Percentiles rank a stretch among this genome's conserved stretches.
phyloP scores from a whole-genome alignment of 2,113 vertebrate genomes.

The Myodes glareolus region DNA sequence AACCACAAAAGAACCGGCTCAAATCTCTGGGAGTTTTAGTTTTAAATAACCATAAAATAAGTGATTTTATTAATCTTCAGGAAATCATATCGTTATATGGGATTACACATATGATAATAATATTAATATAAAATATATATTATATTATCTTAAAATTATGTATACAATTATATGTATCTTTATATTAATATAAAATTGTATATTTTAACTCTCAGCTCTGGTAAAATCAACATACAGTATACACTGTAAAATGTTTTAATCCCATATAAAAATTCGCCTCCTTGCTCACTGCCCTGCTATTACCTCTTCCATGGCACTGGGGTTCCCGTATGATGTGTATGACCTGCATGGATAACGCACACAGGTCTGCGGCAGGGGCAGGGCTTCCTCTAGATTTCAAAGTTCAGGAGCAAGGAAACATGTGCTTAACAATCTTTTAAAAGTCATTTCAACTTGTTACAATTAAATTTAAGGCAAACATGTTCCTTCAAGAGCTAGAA shows the following conservation, averaged over 20 bases:
- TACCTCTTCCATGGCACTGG: background rate
- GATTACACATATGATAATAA: background rate
- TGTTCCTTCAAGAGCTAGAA: background rate
- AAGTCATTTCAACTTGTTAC: background rate
- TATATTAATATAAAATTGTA: background rate
- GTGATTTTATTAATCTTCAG: background rate
- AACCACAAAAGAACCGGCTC: background rate
- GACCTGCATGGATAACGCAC: rapidly evolving
- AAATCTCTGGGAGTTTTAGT: background rate
- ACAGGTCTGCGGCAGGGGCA: background rate
- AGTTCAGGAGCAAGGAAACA: background rate
- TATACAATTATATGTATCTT: background rate
- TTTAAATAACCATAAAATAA: background rate
- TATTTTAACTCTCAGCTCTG: background rate
- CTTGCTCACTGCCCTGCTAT: background rate
- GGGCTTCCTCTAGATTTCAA: background rate
- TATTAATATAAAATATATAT: background rate
- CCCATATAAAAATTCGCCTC: background rate
- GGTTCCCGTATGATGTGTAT: background rate
- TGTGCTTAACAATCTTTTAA: background rate
- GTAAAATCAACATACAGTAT: background rate
- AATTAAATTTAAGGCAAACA: background rate
- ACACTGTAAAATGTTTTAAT: background rate
- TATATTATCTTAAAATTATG: background rate
- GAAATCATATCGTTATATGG: background rate